A percentile compares a stretch with the other conserved stretches of the same genome.
phyloP scores from a whole-genome alignment of 2,888 invertebrate genomes.

The Myopa tessellatipennis region DNA sequence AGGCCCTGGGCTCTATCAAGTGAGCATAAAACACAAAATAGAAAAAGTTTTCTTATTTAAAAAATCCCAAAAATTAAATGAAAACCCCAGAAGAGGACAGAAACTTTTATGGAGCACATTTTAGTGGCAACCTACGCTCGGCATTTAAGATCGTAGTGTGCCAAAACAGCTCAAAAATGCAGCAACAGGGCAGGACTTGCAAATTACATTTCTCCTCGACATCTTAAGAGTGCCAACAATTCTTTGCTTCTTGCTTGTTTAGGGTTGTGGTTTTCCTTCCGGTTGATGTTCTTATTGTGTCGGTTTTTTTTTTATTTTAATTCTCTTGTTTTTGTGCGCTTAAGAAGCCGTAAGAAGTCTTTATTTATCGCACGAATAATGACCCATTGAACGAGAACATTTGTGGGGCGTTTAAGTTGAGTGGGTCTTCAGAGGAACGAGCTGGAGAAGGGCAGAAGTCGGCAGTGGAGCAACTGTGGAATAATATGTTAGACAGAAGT shows the following conservation, averaged over 20 bases:
- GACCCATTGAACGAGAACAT: constrained; percentile 32
- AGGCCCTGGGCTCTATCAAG: constrained; percentile 22
- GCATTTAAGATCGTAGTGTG: too few species aligned
- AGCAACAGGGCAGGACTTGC: background rate
- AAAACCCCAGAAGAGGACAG: background rate
- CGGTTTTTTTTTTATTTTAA: background rate
- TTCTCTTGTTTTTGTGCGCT: background rate
- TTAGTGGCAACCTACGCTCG: too few species aligned
- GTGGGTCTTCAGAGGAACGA: too few species aligned
- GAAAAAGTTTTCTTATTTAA: constrained; percentile 24
- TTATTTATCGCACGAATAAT: constrained; percentile 8
- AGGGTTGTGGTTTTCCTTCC: background rate
- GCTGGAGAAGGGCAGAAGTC: too few species aligned
- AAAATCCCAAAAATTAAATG: too few species aligned
- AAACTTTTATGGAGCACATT: background rate
- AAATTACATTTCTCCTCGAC: too few species aligned
- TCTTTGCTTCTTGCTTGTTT: background rate
- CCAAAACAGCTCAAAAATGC: too few species aligned
- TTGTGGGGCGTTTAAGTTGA: background rate
- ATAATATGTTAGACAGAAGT: too few species aligned
- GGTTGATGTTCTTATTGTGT: background rate
- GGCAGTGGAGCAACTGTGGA: too few species aligned
- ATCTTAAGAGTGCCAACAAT: background rate
- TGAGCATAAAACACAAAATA: constrained; percentile 25
- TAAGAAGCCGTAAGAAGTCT: constrained; percentile 27